Base-by-base conservation (phyloP, 1,140 invertebrate species). In the Brachystomella parvula region DNA sequence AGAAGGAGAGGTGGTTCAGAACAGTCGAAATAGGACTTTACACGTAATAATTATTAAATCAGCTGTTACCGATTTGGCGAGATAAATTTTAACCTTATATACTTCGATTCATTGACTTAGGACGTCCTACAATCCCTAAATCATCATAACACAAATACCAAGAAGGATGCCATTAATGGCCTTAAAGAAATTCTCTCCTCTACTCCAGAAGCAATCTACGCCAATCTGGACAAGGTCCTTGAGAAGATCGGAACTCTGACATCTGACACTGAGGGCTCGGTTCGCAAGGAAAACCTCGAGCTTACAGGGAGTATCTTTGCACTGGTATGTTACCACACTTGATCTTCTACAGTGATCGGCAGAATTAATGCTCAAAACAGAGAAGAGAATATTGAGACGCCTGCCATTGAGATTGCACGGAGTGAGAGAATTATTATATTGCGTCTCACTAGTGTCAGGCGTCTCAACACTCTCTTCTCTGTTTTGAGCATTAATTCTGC, bases 71-170 rank as follows among this genome's bases (percentile, higher is more conserved):
- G 33, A 65, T 59, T 28, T 29, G 29, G 21, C 19, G 31, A 26
- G 29, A 49, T 64, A 26, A 60, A n/a, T n/a, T 57, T 26, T 47
- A 6, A 59, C n/a, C 24, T 60, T 44, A 2, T 24, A 57, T 47
- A 3, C 57, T 67, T 68, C 19, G n/a, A 49, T 21, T 60, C n/a
- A 49, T 56, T 65, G 1, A 28, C 19, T 6, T 33, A 73, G 71
- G 71, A 73, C 35, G 47, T 73, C 2, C 47, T 73, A 1, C 29
- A 35, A 2, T 61, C 68, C 0, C 21, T 70, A 0, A 65, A 64
- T 58, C 72, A 73, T 64, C 72, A 71, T 32, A 73, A 73, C 64
- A 56, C 59, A 2, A 73, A 73, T 60, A 67, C 64, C 2, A 69
- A 68, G 59, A 69, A 67, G 44, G 72, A 68, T 29, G 64, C 69